Conservation (phyloP, 2,888 invertebrate species). For the Pristionchus japonicus region DNA sequence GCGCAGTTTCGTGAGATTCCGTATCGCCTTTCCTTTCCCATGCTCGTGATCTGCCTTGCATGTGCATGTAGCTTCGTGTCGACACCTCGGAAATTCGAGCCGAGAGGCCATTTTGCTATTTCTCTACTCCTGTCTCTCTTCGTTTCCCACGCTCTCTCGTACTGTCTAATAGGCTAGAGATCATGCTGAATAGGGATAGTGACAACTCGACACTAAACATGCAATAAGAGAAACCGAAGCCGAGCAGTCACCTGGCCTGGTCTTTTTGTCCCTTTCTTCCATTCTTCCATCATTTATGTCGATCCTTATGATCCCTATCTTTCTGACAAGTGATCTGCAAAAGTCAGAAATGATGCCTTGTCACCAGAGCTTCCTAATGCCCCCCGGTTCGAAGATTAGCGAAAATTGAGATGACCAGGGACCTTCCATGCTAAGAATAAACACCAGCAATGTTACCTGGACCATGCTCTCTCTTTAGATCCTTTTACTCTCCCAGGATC, state of each 20-base stretch:
- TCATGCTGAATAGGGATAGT: background rate
- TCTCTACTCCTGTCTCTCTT: background rate
- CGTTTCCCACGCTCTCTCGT: background rate
- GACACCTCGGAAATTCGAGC: background rate
- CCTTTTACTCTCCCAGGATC: too few relatives aligned
- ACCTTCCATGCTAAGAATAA: too few relatives aligned
- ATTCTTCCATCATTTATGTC: background rate
- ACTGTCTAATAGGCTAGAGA: background rate
- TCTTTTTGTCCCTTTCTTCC: background rate
- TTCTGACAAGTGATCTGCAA: too few relatives aligned
- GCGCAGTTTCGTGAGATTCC: too few relatives aligned
- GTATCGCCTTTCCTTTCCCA: background rate
- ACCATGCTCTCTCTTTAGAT: too few relatives aligned
- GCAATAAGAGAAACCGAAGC: background rate
- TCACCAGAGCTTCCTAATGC: too few relatives aligned
- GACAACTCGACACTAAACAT: background rate
- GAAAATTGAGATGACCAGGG: too few relatives aligned
- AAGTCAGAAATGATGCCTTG: too few relatives aligned
- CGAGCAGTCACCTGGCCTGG: background rate
- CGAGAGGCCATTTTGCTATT: background rate
- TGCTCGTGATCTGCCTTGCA: background rate
- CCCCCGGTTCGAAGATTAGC: too few relatives aligned
- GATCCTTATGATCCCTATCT: background rate
- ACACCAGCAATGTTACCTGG: too few relatives aligned
- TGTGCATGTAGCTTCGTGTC: background rate